Evolutionary conservation across 2,888 invertebrate genomes (phyloP), one percentile per base, ranked within the genome.

Genomic region (Microdon myrmicae): DNA sequence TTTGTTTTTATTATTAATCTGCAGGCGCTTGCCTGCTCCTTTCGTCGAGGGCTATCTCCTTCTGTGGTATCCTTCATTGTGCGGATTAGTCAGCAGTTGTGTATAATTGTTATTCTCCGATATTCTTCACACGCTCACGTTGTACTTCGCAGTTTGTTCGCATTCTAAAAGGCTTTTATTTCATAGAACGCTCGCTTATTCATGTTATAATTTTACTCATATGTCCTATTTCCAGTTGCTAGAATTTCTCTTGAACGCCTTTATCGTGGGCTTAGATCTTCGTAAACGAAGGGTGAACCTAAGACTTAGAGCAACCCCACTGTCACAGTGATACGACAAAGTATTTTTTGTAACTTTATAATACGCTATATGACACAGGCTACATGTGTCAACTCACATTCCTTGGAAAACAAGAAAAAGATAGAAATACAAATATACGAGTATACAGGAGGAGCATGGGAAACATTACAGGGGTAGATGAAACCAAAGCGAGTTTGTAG

Each of bases 341-440:
- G n/a, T n/a, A n/a, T n/a, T n/a, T n/a, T n/a, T n/a, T n/a, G n/a
- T n/a, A n/a, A n/a, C n/a, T n/a, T n/a, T n/a, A n/a, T n/a, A n/a
- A n/a, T n/a, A n/a, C n/a, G n/a, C n/a, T n/a, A n/a, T n/a, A n/a
- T n/a, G n/a, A n/a, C n/a, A n/a, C n/a, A n/a, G n/a, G n/a, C n/a
- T 53, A 58, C 56, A 64, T 64, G 64, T 64, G 64, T 64, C 64
- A 64, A 58, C 64, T 64, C 47, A 53, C 28, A 53, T 58, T 64
- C 41, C 23, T 25, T 14, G 38, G 13, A 48, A 43, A 48, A 28
- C 25, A 37, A 19, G 22, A 47, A 44, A 32, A 35, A 29, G 8
- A 14, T 28, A 35, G 12, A n/a, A n/a, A n/a, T n/a, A n/a, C n/a
- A n/a, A n/a, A n/a, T n/a, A n/a, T n/a, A n/a, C n/a, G n/a, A n/a